A percentile compares a stretch with the other conserved stretches of the same genome.
phyloP scores from a whole-genome alignment of 2,113 vertebrate genomes.

The Vimba vimba region DNA sequence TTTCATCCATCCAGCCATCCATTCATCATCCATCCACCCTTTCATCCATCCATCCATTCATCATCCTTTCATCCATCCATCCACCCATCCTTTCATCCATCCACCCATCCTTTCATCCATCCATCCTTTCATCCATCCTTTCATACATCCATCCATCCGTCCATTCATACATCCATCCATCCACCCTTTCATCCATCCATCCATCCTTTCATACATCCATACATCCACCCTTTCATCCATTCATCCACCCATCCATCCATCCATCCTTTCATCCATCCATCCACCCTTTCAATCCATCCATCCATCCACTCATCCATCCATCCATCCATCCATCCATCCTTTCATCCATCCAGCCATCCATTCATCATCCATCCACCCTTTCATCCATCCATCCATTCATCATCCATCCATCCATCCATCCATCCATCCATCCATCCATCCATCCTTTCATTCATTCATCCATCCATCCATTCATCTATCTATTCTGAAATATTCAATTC shows the following conservation, averaged over 20 bases:
- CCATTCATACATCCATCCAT: background rate
- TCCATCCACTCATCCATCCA: background rate
- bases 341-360: background rate
- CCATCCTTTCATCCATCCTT: too few species aligned
- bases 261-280: background rate
- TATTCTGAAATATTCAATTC: too few species aligned
- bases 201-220: background rate
- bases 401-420: too few species aligned
- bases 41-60: background rate
- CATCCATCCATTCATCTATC: fast-evolving
- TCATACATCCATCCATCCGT: background rate
- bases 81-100: too few species aligned
- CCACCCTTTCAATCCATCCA: fast-evolving
- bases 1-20: background rate
- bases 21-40: background rate
- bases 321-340: background rate
- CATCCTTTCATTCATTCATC: too few species aligned
- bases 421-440: too few species aligned
- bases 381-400: too few species aligned
- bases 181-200: too few species aligned
- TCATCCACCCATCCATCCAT: background rate
- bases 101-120: background rate
- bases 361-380: background rate
- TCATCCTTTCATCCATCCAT: background rate
- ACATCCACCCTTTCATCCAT: too few species aligned